Conservation (phyloP, 2,113 vertebrate genomes). For the Pteropus alecto region DNA sequence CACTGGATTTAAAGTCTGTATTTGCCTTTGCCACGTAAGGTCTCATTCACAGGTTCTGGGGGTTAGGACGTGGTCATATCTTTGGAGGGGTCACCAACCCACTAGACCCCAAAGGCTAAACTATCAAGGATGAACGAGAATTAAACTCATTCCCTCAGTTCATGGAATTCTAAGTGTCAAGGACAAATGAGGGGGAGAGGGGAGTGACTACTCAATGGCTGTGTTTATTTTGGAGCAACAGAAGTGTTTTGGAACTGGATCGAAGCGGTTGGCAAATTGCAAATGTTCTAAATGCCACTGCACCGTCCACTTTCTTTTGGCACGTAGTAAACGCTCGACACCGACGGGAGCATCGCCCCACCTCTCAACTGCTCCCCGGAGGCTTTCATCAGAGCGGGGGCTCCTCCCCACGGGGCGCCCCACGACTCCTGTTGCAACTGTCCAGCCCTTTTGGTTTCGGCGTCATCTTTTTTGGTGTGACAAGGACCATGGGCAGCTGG, state of each 20-base stretch:
- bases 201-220: neutral
- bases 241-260: neutral
- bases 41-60: neutral
- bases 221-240: neutral
- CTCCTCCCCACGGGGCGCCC: rapidly evolving
- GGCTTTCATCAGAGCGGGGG: too few species aligned
- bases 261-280: neutral
- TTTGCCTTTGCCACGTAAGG: neutral
- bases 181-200: neutral
- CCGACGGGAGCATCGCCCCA: too few species aligned
- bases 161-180: neutral
- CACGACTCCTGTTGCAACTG: too few species aligned
- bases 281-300: neutral
- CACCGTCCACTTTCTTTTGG: neutral
- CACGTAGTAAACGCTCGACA: neutral
- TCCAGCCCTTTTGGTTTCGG: rapidly evolving
- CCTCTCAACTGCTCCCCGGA: neutral
- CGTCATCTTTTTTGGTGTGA: neutral
- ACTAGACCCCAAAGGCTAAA: neutral
- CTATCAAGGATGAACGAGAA: too few species aligned
- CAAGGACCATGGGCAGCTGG: neutral
- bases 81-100: neutral
- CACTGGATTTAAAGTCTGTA: neutral
- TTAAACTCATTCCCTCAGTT: neutral
- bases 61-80: neutral